phyloP scores from a whole-genome alignment of 1,140 invertebrate species.

The Elymnias hypermnestra region DNA sequence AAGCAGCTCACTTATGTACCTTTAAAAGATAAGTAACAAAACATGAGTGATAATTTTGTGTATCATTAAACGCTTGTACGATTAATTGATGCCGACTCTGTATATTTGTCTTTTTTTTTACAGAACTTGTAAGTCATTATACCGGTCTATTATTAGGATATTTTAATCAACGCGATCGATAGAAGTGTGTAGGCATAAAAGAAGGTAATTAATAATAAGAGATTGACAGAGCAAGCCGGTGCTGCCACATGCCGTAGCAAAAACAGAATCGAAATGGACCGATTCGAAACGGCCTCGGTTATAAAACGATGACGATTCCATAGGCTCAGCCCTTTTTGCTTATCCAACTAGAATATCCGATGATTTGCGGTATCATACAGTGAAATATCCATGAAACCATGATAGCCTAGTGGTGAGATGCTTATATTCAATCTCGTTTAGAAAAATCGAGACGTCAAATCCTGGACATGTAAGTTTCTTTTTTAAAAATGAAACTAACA shows the following conservation, averaged over 20 bases:
- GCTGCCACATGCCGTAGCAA: constrained; percentile 69
- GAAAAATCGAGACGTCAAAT: no score
- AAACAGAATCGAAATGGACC: constrained; percentile 62
- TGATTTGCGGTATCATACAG: constrained; percentile 31
- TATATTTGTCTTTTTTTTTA: constrained; percentile 24
- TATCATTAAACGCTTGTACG: constrained; percentile 3
- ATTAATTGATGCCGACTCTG: constrained; percentile 44
- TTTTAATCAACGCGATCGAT: constrained; percentile 70
- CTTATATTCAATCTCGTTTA: no score
- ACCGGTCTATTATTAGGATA: constrained; percentile 67
- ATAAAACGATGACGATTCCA: constrained; percentile 59
- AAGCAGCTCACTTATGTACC: no score
- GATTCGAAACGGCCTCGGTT: constrained; percentile 64
- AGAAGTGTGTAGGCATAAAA: constrained; percentile 58
- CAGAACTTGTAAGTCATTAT: constrained; percentile 50
- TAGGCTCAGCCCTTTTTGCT: constrained; percentile 54
- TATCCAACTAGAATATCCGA: constrained; percentile 36
- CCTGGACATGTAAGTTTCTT: no score
- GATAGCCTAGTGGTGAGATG: no score
- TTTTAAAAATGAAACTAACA: no score
- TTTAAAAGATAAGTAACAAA: no score
- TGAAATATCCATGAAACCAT: no score
- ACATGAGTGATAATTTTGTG: neutral
- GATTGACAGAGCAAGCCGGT: constrained; percentile 46
- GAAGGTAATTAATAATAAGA: constrained; percentile 73